A percentile compares a stretch with the other conserved stretches of the same genome.
These are phyloP conservation scores for Nomada fucata DNA, from an alignment of 2,888 invertebrate genomes.

Conservation along the genomic window DNA sequence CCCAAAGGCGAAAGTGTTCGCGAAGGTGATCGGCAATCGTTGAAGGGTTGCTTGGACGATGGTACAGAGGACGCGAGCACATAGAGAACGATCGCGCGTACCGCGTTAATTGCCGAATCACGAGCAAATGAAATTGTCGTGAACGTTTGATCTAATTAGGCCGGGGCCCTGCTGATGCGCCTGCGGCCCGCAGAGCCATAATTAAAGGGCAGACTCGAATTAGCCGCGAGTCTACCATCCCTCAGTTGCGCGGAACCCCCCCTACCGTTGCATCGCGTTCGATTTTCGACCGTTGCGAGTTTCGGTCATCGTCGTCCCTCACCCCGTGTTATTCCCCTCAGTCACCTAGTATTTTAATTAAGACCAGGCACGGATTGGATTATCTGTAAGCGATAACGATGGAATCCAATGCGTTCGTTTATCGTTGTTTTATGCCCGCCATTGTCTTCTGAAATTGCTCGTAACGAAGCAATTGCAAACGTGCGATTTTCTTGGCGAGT, in stretches of 20 bases:
- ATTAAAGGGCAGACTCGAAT: conserved; percentile 70
- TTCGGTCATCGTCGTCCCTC: neutral
- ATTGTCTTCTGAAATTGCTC: neutral
- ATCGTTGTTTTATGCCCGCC: neutral
- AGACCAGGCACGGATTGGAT: conserved; percentile 50
- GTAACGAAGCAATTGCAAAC: no score
- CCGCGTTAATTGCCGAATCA: conserved; percentile 75
- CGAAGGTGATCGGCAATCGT: conserved; percentile 28
- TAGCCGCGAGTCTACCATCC: conserved; percentile 50
- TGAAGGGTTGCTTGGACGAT: neutral
- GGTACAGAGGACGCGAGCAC: conserved; percentile 9
- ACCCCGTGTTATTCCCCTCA: no score
- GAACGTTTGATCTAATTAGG: conserved; percentile 77
- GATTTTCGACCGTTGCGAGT: conserved; percentile 55
- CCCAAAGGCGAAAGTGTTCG: conserved; percentile 30
- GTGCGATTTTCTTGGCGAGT: no score
- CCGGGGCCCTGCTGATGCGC: conserved; percentile 53
- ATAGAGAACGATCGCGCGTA: conserved; percentile 55
- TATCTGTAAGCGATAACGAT: conserved; percentile 59
- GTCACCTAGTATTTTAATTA: conserved; percentile 64
- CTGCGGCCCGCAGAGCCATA: conserved; percentile 59
- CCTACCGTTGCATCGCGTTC: conserved; percentile 43
- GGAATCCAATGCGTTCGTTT: conserved; percentile 14
- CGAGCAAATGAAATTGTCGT: conserved; percentile 75
- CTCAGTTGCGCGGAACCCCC: conserved; percentile 6